Evolutionary conservation across 2,888 invertebrate species (phyloP), one percentile per base, ranked within the genome.

Genomic region (Papilio demoleus): DNA sequence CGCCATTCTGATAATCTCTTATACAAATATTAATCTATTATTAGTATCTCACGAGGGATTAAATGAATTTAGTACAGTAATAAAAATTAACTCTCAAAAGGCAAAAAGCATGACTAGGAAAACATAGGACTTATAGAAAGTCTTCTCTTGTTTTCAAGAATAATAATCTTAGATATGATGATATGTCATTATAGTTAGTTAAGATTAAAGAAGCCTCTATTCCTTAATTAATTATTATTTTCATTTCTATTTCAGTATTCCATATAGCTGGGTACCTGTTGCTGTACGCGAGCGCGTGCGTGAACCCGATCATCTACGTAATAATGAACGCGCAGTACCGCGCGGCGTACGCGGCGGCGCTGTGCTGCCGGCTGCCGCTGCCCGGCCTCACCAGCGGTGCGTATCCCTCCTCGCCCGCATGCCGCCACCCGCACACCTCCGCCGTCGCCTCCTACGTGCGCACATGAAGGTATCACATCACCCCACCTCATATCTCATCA

Each of bases 251-350:
- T 90, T 93, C 79, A 97, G 95, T 93, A 64, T 92, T 94, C 77
- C 94, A 97, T 88, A 95, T 97, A 70, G 88, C 96, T 79, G 96
- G 97, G 74, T 98, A 98, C 90, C 94, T 98, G 47, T 94, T 97
- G 78, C 93, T 98, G 77, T 98, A 97, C 90, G 93, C 97, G 77
- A 97, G 97, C 64, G 96, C 97, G 24, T 98, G 98, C 91, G 96
- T 97, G 73, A 98, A 98, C 89, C 98, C 98, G 2, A 96, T 98
- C 75, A 97, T 98, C 86, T 98, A 98, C 91, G 98, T 98, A 71
- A 97, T 97, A 77, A 98, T 98, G 97, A 98, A 98, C 89, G 97
- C 97, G 82, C 98, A 97, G 84, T 98, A 98, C 88, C 94, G 98
- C 73, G 96, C 97, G 77, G 98, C 98, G 63, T 98, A 98, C 90